phyloP scores from a whole-genome alignment of 2,888 invertebrate species.

The Sphaeridia pumilis region DNA sequence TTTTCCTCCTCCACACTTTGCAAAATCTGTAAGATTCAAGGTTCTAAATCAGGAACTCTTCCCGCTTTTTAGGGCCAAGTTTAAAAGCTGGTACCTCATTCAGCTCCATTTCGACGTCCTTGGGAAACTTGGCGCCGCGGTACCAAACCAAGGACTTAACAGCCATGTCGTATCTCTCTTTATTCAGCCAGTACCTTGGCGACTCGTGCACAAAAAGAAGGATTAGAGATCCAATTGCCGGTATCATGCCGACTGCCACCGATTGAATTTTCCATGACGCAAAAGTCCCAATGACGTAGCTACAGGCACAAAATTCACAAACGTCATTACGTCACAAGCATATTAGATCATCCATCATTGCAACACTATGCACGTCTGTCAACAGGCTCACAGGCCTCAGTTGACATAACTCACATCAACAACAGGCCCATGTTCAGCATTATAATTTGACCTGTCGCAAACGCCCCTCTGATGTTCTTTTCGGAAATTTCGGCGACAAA shows the following conservation, averaged over 20 bases:
- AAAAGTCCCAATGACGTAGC: neutral
- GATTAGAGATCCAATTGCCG: neutral
- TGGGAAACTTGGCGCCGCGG: neutral
- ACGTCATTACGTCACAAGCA: too few relatives aligned
- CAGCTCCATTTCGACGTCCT: neutral
- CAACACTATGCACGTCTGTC: too few relatives aligned
- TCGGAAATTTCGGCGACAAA: neutral
- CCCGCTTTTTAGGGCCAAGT: too few relatives aligned
- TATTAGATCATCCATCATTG: too few relatives aligned
- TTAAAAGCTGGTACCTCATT: neutral
- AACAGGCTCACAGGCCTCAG: too few relatives aligned
- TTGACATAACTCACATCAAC: neutral
- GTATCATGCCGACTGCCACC: neutral
- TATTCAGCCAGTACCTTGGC: neutral
- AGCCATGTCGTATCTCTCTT: neutral
- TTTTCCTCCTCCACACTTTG: constrained; percentile 2
- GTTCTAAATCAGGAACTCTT: neutral
- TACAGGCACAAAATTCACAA: neutral
- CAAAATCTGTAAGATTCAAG: neutral
- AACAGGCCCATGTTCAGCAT: neutral
- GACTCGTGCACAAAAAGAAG: neutral
- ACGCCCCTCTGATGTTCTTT: neutral
- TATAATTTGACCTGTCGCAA: neutral
- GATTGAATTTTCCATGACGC: neutral
- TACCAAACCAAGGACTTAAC: neutral